Percentiles rank a stretch among this genome's conserved stretches.
phyloP scores from a whole-genome alignment of 2,797 vertebrate genomes.

The Lophius americanus region DNA sequence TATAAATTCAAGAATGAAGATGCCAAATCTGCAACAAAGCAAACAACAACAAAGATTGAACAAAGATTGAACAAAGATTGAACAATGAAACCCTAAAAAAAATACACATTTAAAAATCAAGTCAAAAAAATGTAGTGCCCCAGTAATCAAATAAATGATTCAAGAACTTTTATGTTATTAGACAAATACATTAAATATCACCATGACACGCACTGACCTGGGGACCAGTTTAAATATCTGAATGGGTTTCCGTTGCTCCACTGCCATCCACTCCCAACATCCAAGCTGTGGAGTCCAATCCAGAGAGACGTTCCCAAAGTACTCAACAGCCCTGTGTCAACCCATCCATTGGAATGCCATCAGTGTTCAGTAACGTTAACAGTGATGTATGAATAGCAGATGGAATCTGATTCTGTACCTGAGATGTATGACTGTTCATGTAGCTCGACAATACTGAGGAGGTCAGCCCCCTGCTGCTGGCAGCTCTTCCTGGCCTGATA shows the following conservation, averaged over 20 bases:
- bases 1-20: too few relatives aligned
- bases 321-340: conserved; percentile 83
- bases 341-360: neutral
- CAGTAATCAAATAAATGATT: too few relatives aligned
- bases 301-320: conserved; percentile 84
- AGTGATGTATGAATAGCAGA: neutral
- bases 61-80: too few relatives aligned
- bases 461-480: conserved; percentile 89
- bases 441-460: conserved; percentile 91
- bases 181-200: too few relatives aligned
- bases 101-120: too few relatives aligned
- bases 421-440: conserved; percentile 92
- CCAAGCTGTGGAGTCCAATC: conserved; percentile 94
- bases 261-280: conserved; percentile 91
- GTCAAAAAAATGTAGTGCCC: too few relatives aligned
- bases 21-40: too few relatives aligned
- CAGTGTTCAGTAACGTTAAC: neutral
- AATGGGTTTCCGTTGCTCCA: conserved; percentile 92
- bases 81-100: too few relatives aligned
- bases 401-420: conserved; percentile 76
- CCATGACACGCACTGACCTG: conserved; percentile 81
- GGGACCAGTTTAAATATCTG: conserved; percentile 94
- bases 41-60: too few relatives aligned
- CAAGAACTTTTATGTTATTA: too few relatives aligned
- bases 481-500: conserved; percentile 93